phyloP scores from a whole-genome alignment of 2,113 vertebrate species.

The Phoenicopterus ruber region DNA sequence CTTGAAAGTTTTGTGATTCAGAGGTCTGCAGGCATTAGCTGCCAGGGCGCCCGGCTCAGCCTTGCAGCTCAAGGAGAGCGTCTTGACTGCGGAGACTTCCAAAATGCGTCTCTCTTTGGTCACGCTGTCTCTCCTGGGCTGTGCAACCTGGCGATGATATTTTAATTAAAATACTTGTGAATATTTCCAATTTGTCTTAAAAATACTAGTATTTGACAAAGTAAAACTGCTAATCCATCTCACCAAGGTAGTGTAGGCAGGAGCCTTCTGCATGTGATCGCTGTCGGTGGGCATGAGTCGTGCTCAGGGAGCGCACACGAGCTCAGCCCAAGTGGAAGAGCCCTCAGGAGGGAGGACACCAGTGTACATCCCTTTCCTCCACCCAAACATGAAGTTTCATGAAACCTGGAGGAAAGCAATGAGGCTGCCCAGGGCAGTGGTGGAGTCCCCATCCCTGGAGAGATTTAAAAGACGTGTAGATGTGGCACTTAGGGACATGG shows the following conservation, averaged over 20 bases:
- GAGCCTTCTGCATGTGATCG: accelerated
- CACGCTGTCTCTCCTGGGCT: background rate
- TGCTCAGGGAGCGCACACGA: accelerated
- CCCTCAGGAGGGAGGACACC: background rate
- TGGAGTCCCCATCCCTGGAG: too few relatives aligned
- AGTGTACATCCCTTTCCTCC: background rate
- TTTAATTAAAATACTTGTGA: background rate
- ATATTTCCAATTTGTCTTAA: background rate
- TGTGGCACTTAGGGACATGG: too few relatives aligned
- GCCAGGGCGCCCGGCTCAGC: accelerated
- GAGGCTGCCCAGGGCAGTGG: too few relatives aligned
- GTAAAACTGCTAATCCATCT: background rate
- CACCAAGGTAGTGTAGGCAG: background rate
- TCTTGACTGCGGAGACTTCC: background rate
- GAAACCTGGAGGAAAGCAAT: background rate
- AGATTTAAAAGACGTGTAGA: too few relatives aligned
- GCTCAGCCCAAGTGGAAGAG: background rate
- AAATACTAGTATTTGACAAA: background rate
- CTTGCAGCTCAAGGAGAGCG: background rate
- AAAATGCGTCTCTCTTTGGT: background rate
- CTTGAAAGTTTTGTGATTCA: background rate
- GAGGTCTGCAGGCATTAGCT: background rate
- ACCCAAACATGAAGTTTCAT: background rate
- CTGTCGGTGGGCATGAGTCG: accelerated
- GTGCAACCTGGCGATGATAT: background rate